A percentile compares a stretch with the other conserved stretches of the same genome.
Evolutionary conservation across 2,888 invertebrate species (phyloP).

Genomic region (Temnothorax rugatulus): DNA sequence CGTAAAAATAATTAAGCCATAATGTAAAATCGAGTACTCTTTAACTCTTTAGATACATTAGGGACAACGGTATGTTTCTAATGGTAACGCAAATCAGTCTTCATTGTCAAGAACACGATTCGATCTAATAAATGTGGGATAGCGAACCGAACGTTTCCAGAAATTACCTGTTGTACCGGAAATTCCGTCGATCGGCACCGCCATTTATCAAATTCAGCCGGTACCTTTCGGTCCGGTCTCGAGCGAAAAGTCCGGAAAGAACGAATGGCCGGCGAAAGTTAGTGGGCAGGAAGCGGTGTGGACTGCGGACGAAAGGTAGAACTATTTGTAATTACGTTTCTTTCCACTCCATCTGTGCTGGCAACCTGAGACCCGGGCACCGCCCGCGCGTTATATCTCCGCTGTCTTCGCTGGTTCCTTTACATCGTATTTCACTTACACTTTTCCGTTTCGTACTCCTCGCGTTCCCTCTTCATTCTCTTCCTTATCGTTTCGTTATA

Average conservation of each 20-base stretch:
- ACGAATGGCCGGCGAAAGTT: constrained; percentile 48
- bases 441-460: background rate
- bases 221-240: constrained; percentile 50
- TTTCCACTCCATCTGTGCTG: constrained; percentile 71
- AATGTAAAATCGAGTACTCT: background rate
- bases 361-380: constrained; percentile 46
- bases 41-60: background rate
- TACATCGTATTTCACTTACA: constrained; percentile 52
- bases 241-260: constrained; percentile 46
- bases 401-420: constrained; percentile 12
- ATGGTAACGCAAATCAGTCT: constrained; percentile 43
- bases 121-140: constrained; percentile 47
- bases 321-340: constrained; percentile 79
- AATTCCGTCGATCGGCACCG: constrained; percentile 57
- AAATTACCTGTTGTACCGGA: constrained; percentile 63
- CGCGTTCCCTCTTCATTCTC: too few relatives aligned
- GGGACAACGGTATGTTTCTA: background rate
- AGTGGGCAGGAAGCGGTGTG: constrained; percentile 48
- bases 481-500: constrained; percentile 8
- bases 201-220: constrained; percentile 69
- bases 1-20: background rate
- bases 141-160: constrained; percentile 41
- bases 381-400: constrained; percentile 12
- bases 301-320: constrained; percentile 70
- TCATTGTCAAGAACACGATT: constrained; percentile 47